Evolutionary conservation across 2,888 invertebrate species (phyloP), one percentile per base, ranked within the genome.

Genomic region (Pyrrhosoma nymphula): DNA sequence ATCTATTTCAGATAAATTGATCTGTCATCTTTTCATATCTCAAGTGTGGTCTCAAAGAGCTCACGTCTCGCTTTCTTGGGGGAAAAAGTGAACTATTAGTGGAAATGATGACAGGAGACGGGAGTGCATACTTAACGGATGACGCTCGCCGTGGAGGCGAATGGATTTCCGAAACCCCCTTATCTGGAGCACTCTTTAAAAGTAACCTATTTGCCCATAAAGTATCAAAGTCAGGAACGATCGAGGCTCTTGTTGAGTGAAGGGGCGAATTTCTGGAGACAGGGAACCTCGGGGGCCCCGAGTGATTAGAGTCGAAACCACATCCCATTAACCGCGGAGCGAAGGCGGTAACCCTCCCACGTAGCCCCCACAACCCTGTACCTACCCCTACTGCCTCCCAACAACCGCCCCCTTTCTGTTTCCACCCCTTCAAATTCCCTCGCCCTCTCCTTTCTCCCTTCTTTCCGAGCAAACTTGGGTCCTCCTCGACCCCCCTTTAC

Each of bases 271-370:
- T 60, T 35, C 35, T 82, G 82, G 82, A 35, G 82, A 82, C 82
- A 82, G 82, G 35, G 82, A 69, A 69, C 69, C 69, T 26, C n/a
- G 30, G 18, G 12, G 35, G 35, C 82, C 16, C 60, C 60, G 60
- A 82, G 82, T 82, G 82, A 82, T 82, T 82, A 82, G 82, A 82
- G 82, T 82, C 35, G 35, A 82, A 82, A 82, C 82, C 82, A 82
- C 82, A 82, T 35, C 82, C 82, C 82, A 82, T 82, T 82, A 82
- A 82, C 30, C 82, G 82, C 82, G 30, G 82, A n/a, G 82, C 35
- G 82, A 82, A 26, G 30, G 82, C 12, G 30, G 12, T 47, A 16
- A 26, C 16, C n/a, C 47, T 3, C 55, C 26, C 60, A 60, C 69
- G 69, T 2, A n/a, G 26, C 20, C 60, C 20, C 63, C 23, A 20